Conservation (phyloP, 2,797 vertebrate genomes). For the Takifugu rubripes region DNA sequence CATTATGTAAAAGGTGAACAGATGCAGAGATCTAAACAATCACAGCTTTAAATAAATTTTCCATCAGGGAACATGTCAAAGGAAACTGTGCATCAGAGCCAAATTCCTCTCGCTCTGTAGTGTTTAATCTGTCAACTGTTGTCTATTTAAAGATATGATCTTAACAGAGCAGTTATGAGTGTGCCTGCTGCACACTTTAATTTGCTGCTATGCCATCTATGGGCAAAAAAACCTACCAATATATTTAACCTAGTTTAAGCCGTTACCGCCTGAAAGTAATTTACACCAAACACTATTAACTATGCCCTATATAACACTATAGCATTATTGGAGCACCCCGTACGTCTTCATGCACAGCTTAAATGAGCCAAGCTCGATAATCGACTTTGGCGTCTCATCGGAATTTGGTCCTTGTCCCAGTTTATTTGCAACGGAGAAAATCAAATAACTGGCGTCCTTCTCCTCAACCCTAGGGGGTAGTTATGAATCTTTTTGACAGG, state of each 20-base stretch:
- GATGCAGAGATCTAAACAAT: conserved; percentile 1
- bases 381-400: too few relatives aligned
- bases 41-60: conserved; percentile 4
- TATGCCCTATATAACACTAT: not conserved
- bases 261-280: not conserved
- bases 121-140: not conserved
- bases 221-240: conserved; percentile 4
- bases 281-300: conserved; percentile 5
- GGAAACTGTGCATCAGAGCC: conserved; percentile 4
- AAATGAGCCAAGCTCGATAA: too few relatives aligned
- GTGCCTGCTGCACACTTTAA: not conserved
- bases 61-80: not conserved
- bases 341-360: too few relatives aligned
- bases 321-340: too few relatives aligned
- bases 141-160: not conserved
- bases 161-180: conserved; percentile 1
- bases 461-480: too few relatives aligned
- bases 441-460: too few relatives aligned
- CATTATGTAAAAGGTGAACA: not conserved
- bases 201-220: conserved; percentile 1
- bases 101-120: conserved; percentile 15
- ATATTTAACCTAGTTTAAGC: not conserved
- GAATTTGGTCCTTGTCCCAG: too few relatives aligned
- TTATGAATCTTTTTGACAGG: too few relatives aligned
- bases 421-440: too few relatives aligned